Percentiles rank a stretch among this genome's conserved stretches.
These are phyloP conservation scores for Parapsyche elsis DNA, from an alignment of 1,140 invertebrate genomes.

Conservation along the genomic window DNA sequence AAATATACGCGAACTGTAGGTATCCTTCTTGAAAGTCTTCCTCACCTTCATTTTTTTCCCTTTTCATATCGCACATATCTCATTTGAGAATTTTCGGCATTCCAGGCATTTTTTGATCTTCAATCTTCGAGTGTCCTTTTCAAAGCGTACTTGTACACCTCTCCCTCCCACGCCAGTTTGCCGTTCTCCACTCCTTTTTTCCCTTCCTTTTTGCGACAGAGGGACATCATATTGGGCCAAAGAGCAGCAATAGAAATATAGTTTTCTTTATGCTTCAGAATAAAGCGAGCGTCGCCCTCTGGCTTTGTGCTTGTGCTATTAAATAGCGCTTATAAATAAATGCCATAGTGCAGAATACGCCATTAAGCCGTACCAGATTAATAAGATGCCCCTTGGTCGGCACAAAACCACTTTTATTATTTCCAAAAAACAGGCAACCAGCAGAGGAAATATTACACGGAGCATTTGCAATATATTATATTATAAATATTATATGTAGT, in stretches of 20 bases:
- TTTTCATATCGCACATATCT: conserved; percentile 55
- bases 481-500: no score
- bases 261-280: conserved; percentile 50
- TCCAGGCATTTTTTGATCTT: conserved; percentile 54
- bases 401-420: no score
- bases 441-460: no score
- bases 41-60: conserved; percentile 47
- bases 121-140: conserved; percentile 54
- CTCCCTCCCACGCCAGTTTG: neutral
- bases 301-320: conserved; percentile 42
- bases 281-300: conserved; percentile 50
- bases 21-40: neutral
- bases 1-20: neutral
- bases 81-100: conserved; percentile 54
- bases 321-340: conserved; percentile 44
- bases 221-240: conserved; percentile 47
- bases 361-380: conserved; percentile 29
- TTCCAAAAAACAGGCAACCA: no score
- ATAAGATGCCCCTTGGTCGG: neutral
- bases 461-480: no score
- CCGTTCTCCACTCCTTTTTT: conserved; percentile 24
- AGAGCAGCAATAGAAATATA: conserved; percentile 54
- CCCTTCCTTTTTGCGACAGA: conserved; percentile 37
- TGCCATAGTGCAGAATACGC: conserved; percentile 17
- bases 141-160: conserved; percentile 18